These are phyloP conservation scores for Protobothrops mucrosquamatus DNA, from an alignment of 2,113 vertebrate species.

Conservation along the genomic window DNA sequence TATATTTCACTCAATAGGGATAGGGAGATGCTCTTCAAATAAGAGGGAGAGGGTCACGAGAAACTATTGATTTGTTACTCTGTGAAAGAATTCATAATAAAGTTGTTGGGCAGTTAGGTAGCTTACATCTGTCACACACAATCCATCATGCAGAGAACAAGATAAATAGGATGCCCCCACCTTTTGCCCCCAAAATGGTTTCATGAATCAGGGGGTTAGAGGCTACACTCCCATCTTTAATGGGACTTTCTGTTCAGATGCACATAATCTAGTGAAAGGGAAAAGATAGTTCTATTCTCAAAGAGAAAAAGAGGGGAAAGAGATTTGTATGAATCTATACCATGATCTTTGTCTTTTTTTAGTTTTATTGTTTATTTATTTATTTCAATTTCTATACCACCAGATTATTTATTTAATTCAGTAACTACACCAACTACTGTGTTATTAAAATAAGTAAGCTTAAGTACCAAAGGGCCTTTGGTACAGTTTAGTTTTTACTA, in stretches of 20 bases:
- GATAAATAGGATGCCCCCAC: not conserved
- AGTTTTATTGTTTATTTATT: not conserved
- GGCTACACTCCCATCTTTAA: not conserved
- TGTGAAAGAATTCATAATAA: not conserved
- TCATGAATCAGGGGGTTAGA: not conserved
- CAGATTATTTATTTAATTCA: not conserved
- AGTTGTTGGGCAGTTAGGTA: not conserved
- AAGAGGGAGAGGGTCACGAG: rapidly evolving
- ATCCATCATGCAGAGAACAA: not conserved
- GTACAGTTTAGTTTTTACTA: not conserved
- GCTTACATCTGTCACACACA: conserved; percentile 12
- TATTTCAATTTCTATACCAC: not conserved
- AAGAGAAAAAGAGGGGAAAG: not conserved
- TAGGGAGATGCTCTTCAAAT: not conserved
- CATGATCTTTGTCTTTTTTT: not conserved
- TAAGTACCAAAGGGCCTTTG: not conserved
- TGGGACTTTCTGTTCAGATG: not conserved
- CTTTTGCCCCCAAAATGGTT: conserved; percentile 4
- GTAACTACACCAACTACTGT: not conserved
- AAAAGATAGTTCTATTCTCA: not conserved
- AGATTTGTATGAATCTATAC: not conserved
- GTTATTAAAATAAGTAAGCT: not conserved
- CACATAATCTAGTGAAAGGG: not conserved
- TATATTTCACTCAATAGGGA: not conserved
- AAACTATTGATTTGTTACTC: not conserved